Base-by-base conservation (phyloP, 2,888 invertebrate species). In the Chrysomela aeneicollis region DNA sequence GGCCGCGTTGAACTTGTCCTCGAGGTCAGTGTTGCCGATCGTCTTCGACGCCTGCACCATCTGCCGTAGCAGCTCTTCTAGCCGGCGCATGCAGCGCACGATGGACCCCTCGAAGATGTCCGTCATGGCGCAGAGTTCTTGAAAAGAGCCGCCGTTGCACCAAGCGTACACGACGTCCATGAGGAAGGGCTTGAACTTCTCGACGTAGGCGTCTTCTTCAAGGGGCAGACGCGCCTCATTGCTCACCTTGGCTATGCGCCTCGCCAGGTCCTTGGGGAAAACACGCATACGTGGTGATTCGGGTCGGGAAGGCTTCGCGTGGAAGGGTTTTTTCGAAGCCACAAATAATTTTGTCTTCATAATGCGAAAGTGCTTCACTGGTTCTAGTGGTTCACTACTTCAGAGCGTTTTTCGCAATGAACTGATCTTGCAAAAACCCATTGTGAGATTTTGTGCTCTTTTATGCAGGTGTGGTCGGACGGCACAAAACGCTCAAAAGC, bases 91-190 rank as follows among this genome's bases (percentile, higher is more conserved):
- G 77, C 95, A 95, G 15, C 99, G 85, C 74, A 94, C 93, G 49
- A 94, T 91, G 61, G 92, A 92, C 30, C 93, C 98, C 88, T 98
- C 98, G 82, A 96, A 98, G 55, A 97, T 93, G 73, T 97, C 96
- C 0, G 97, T 97, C 92, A 96, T 95, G 84, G 93, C 92, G 85
- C 97, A 97, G 63, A 99, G 90, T 79, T 95, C 91, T 69, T 92
- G 85, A 83, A 99, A 99, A 22, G 90, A 87, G 19, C 94, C 90
- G 8, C 99, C 99, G 78, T 94, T 94, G 76, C 95, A 93, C 99
- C 99, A 99, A 1, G 94, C 88, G 76, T 93, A 90, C 32, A 99
- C 97, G 0, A 99, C 93, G 81, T 98, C 98, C 98, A 99, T 99
- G 60, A 99, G 87, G 78, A 90, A 95, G 3, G 97, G 96, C 79